Percentiles rank a stretch among this genome's conserved stretches.
phyloP scores from a whole-genome alignment of 2,797 vertebrate genomes.

The Prionace glauca region DNA sequence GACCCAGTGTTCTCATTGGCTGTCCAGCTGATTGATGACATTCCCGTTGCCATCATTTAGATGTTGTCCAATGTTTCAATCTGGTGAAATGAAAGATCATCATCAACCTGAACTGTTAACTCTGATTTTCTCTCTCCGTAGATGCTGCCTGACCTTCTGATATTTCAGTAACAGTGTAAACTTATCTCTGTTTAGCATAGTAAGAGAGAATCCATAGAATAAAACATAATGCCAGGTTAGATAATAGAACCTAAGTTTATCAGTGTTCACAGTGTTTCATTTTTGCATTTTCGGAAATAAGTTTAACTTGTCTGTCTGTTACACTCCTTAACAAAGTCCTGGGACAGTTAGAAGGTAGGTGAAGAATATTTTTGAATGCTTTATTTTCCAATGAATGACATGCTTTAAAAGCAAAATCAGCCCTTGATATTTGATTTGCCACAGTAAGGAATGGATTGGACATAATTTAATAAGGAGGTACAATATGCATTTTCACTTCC shows the following conservation, averaged over 20 bases:
- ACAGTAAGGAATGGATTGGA: neutral
- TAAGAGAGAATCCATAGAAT: too few species aligned
- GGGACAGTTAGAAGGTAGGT: too few species aligned
- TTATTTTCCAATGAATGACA: neutral
- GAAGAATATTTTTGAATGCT: neutral
- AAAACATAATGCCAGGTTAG: too few species aligned
- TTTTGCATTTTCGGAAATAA: neutral
- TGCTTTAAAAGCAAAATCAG: neutral
- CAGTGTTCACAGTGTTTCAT: neutral
- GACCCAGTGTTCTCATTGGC: too few species aligned
- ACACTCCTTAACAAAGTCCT: neutral
- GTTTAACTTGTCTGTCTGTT: neutral
- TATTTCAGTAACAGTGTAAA: too few species aligned
- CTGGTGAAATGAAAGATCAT: neutral
- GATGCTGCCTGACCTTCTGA: neutral
- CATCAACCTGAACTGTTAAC: neutral
- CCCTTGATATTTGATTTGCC: neutral
- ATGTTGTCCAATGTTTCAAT: neutral
- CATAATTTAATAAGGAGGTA: neutral
- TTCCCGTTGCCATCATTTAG: too few species aligned
- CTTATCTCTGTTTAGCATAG: too few species aligned
- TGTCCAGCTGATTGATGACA: too few species aligned
- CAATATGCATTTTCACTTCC: conserved; percentile 4
- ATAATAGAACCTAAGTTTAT: too few species aligned
- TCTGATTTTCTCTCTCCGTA: too few species aligned